phyloP scores from a whole-genome alignment of 2,113 vertebrate genomes.

The Mirounga angustirostris region DNA sequence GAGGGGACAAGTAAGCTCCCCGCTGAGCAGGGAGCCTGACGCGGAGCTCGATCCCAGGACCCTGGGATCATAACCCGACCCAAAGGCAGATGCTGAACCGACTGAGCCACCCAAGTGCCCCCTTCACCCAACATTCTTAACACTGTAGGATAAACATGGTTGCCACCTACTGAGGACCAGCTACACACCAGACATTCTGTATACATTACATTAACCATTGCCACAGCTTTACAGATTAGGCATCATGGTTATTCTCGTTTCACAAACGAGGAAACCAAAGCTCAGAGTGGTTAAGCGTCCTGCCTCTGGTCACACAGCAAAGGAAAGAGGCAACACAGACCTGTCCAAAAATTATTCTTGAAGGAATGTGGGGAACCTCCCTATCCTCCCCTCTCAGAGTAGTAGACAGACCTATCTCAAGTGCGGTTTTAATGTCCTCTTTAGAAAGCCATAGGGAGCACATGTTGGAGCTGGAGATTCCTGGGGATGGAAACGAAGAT shows the following conservation, averaged over 20 bases:
- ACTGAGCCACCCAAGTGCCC: no score
- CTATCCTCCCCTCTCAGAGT: background rate
- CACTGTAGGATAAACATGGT: background rate
- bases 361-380: background rate
- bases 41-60: no score
- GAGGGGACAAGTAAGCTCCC: no score
- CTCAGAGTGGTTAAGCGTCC: background rate
- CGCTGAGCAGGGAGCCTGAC: no score
- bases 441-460: background rate
- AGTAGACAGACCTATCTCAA: no score
- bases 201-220: background rate
- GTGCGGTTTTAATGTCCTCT: background rate
- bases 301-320: background rate
- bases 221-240: background rate
- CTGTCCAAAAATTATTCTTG: background rate
- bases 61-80: no score
- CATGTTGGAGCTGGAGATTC: fast-evolving
- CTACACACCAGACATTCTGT: background rate
- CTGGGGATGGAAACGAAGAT: fast-evolving
- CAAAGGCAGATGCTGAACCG: no score
- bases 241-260: background rate
- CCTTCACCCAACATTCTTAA: background rate
- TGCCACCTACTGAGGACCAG: background rate
- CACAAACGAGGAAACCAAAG: background rate
- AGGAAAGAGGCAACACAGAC: background rate